Conservation (phyloP, 2,113 vertebrate species). For the Protomyctophum bolini region DNA sequence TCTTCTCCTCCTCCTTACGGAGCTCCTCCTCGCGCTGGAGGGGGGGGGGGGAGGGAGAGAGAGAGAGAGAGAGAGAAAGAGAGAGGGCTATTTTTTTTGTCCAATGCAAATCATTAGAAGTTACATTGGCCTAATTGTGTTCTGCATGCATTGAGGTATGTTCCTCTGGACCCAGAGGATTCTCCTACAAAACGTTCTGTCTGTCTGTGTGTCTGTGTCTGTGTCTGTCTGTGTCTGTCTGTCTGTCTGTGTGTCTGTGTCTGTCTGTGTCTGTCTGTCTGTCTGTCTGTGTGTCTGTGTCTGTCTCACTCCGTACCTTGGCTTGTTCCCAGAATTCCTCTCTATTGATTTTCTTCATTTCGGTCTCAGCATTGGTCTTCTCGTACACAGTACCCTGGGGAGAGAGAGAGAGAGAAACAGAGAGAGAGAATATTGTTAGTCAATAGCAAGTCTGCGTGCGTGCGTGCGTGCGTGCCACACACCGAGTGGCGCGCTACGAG, state of each 20-base stretch:
- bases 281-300: too few relatives aligned
- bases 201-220: not conserved
- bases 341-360: constrained; percentile 97
- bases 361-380: constrained; percentile 95
- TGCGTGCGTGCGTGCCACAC: not conserved
- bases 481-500: too few relatives aligned
- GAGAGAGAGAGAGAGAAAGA: not conserved
- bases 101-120: too few relatives aligned
- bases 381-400: constrained; percentile 92
- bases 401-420: not conserved
- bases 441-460: not conserved
- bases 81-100: not conserved
- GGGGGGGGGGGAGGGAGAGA: not conserved
- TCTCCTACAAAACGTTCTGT: too few relatives aligned
- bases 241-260: constrained; percentile 6
- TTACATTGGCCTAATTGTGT: too few relatives aligned
- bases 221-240: not conserved
- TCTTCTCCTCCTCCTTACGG: constrained; percentile 92
- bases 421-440: not conserved
- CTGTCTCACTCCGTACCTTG: constrained; percentile 80
- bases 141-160: not conserved
- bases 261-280: not conserved
- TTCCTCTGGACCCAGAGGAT: too few relatives aligned
- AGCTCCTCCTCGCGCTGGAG: constrained; percentile 92
- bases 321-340: constrained; percentile 98